Evolutionary conservation across 2,888 invertebrate genomes (phyloP).

Genomic region (Calameuta pallipes): DNA sequence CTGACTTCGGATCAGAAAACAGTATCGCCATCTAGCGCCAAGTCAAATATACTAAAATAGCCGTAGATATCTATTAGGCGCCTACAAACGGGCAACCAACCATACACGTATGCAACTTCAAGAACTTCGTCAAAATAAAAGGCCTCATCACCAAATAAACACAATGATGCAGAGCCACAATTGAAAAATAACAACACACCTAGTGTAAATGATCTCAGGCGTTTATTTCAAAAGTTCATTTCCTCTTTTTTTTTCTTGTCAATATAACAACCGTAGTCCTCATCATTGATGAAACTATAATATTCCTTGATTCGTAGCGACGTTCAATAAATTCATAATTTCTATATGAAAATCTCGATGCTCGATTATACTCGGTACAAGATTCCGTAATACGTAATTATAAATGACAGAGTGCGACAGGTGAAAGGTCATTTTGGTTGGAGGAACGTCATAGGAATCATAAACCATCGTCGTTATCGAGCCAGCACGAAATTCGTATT

Average conservation of each 20-base stretch:
- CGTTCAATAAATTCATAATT: background rate
- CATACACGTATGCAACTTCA: background rate
- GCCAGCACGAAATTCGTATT: background rate
- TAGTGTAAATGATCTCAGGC: conserved; percentile 33
- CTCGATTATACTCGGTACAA: background rate
- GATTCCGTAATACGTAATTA: background rate
- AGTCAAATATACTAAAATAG: background rate
- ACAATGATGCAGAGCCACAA: background rate
- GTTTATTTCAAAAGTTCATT: conserved; percentile 36
- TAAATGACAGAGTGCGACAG: background rate
- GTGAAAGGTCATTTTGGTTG: background rate
- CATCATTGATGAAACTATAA: conserved; percentile 44
- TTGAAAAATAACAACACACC: background rate
- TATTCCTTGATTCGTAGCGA: conserved; percentile 32
- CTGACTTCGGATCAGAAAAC: background rate
- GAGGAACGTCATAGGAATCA: background rate
- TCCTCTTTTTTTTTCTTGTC: conserved; percentile 4
- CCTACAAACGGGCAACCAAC: background rate
- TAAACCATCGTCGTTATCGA: background rate
- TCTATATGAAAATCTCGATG: background rate
- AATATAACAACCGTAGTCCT: conserved; percentile 43
- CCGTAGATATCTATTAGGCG: background rate
- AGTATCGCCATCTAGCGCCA: background rate
- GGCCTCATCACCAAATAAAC: background rate
- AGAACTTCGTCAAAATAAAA: background rate